Evolutionary conservation across 1,140 invertebrate species (phyloP), one percentile per base, ranked within the genome.

Genomic region (Sitophilus oryzae): DNA sequence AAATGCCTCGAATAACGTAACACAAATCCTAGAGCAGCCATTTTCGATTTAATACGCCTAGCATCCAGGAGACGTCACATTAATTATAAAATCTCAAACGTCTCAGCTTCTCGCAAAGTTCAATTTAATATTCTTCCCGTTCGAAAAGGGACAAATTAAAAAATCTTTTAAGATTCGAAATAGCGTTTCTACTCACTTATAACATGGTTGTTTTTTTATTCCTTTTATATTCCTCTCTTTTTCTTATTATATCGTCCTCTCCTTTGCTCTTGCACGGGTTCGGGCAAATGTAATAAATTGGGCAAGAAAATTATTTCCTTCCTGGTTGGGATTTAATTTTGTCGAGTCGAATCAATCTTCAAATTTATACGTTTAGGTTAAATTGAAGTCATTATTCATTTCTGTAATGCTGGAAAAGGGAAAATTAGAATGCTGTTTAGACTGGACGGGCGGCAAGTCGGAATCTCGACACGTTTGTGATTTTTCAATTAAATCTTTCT

Each of bases 291-390:
- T 54, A 54, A 54, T 47, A 54, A 54, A 54, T 54, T 54, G 52
- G 35, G 35, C 35, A 38, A 41, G 44, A 47, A 54, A 54, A 54
- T 54, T 54, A 42, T 54, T 54, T 54, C 43, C 44, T 54, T 54
- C 52, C 23, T 42, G 52, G 35, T 40, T 40, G 43, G 45, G 47
- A 54, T 54, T 54, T 54, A 54, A 54, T 54, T 54, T 54, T 54
- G 52, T 54, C 36, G 52, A 54, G 43, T 47, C 43, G 47, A 42
- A 54, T 54, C 52, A 54, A 54, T 54, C 52, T 46, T 54, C 25
- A 15, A 25, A 46, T 46, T 46, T 35, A 46, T 43, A 54, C 36
- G 19, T 54, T 14, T 35, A 25, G 22, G 43, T 47, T 47, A 54
- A 54, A 54, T 54, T 25, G 36, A 14, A 42, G 35, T 30, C 52